Evolutionary conservation across 2,113 vertebrate genomes (phyloP).

Genomic region (Cololabis saira): DNA sequence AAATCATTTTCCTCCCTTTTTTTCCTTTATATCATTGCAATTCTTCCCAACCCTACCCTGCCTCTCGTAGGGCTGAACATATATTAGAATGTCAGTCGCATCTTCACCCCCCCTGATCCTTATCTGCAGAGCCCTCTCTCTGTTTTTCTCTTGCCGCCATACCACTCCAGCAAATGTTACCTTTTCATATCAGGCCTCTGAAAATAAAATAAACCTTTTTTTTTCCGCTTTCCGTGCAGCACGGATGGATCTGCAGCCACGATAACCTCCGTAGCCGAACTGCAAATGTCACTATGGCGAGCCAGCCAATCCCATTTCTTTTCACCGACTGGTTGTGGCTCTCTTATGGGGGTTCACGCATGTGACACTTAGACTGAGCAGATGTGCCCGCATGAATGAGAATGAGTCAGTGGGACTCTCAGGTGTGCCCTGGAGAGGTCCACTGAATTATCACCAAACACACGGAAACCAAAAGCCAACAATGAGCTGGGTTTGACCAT

Average conservation of each 20-base stretch:
- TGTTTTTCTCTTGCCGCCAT: slow-evolving; percentile 14
- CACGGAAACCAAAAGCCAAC: slow-evolving; percentile 21
- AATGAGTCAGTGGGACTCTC: slow-evolving; percentile 67
- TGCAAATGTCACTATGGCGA: slow-evolving; percentile 68
- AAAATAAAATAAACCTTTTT: slow-evolving; percentile 43
- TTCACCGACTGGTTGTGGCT: slow-evolving; percentile 22
- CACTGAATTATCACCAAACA: slow-evolving; percentile 56
- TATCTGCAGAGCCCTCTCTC: slow-evolving; percentile 49
- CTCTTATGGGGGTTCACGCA: slow-evolving; percentile 48
- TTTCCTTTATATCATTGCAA: slow-evolving; percentile 27
- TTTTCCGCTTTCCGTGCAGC: slow-evolving; percentile 4
- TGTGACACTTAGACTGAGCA: slow-evolving; percentile 50
- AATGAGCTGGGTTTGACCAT: not conserved
- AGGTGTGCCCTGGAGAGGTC: slow-evolving; percentile 50
- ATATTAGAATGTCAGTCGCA: slow-evolving; percentile 75
- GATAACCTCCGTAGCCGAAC: slow-evolving; percentile 70
- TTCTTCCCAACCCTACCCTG: slow-evolving; percentile 15
- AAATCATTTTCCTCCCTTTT: slow-evolving; percentile 28
- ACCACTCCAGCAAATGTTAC: slow-evolving; percentile 73
- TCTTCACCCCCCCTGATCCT: slow-evolving; percentile 42
- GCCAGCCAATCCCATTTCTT: slow-evolving; percentile 47
- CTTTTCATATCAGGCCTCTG: slow-evolving; percentile 62
- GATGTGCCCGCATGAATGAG: slow-evolving; percentile 66
- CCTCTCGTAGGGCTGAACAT: slow-evolving; percentile 49
- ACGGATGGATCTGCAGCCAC: slow-evolving; percentile 50